Evolutionary conservation across 1,140 invertebrate genomes (phyloP), one percentile per base, ranked within the genome.

Genomic region (Eulimnadia texana): DNA sequence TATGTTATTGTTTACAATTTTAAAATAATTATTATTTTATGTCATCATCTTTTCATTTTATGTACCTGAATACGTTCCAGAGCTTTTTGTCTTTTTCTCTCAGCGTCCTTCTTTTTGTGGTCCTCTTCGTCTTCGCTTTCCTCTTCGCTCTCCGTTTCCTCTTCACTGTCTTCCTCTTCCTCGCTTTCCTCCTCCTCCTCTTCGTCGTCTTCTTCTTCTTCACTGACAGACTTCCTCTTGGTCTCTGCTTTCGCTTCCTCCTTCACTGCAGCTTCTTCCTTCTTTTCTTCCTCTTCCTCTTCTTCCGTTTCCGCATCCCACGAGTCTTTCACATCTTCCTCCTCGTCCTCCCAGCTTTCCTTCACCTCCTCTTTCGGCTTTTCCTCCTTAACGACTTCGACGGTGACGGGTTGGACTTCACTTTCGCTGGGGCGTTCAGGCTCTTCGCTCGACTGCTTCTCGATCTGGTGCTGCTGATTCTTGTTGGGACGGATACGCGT

Each of bases 401-500:
- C 78, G 72, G 81, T 76, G 19, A 82, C 70, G 68, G 6, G 79
- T 72, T 68, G 78, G 73, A 65, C 74, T 74, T 57, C 74, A 73
- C 64, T 78, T 77, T 62, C 50, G 51, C 11, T 53, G 24, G 19
- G 52, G 22, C 22, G 70, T 52, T 78, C 74, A 62, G 78, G 74
- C 13, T 63, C 61, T 68, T 72, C 72, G 25, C 60, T 67, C 68
- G 63, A 68, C 61, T 64, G 76, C 69, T 52, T 77, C 33, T 42
- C 33, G 6, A 42, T n/a, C n/a, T n/a, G n/a, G n/a, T n/a, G 33
- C 6, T 42, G 77, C 70, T 85, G 84, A 58, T 79, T 76, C 72
- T 88, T 92, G 61, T 79, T 83, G 1, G 80, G 82, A 66, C 82
- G 79, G 59, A 89, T 76, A 70, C 86, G 80, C 2, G 86, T 88